Base-by-base conservation (phyloP, 2,113 vertebrate genomes). In the Setophaga kirtlandii region DNA sequence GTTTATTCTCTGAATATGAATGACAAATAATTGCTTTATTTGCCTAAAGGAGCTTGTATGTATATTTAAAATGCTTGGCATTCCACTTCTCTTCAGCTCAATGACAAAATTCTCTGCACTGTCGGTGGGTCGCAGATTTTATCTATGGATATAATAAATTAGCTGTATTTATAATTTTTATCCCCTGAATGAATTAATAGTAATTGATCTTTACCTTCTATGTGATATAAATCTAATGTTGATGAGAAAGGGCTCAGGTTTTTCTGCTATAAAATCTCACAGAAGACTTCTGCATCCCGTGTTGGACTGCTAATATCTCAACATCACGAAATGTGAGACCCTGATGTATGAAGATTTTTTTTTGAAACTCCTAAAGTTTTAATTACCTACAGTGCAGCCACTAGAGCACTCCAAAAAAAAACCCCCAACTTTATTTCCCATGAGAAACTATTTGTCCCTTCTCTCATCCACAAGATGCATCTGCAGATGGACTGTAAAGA, bases 11-110 rank as follows among this genome's bases (percentile, higher is more conserved):
- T 33, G 83, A 94, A 93, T 85, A 91, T 68, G 79, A 96, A 95
- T 95, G 83, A 90, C 37, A 96, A 93, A 94, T 64, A 93, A 94
- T 83, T 91, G 73, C 56, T 86, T 92, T 94, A 89, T 94, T 95
- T 92, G 70, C 55, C 58, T 85, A 94, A 89, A 84, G 4, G 74
- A 70, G 30, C n/a, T 62, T 58, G 27, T 73, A 70, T 89, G 20
- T 84, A 31, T 83, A 90, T 78, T 96, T 94, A 80, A 91, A 96
- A 91, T 2, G 0, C 18, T 90, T 87, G 47, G 25, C 56, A 80
- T 74, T 83, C 33, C 25, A 69, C 10, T 62, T 42, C 33, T 85
- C 86, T 81, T 81, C 41, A 75, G 64, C 49, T 80, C 70, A 93
- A 73, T 75, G 80, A 87, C 47, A 94, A 92, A 94, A 84, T 74